These are phyloP conservation scores for Hyposoter didymator DNA, from an alignment of 2,888 invertebrate species.

Conservation along the genomic window DNA sequence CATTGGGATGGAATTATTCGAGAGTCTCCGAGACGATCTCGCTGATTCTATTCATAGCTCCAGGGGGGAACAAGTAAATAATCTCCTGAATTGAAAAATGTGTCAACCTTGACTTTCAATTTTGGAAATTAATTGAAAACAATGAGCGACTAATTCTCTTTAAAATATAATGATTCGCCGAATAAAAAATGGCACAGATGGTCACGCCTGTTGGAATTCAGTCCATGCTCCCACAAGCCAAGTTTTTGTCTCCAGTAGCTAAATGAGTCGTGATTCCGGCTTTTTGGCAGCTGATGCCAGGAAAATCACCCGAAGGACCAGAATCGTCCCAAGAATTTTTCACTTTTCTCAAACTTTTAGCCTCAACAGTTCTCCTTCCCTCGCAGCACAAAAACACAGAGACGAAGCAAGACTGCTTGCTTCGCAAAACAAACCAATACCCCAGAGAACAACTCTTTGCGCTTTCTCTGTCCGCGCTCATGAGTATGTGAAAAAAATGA, in stretches of 20 bases:
- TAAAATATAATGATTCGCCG: constrained; percentile 33
- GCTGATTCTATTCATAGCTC: constrained; percentile 44
- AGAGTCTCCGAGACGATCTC: constrained; percentile 28
- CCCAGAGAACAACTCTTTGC: constrained; percentile 40
- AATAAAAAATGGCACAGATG: constrained; percentile 43
- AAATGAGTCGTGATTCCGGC: constrained; percentile 63
- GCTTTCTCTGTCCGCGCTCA: constrained; percentile 54
- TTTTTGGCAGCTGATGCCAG: constrained; percentile 19
- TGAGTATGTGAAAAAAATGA: constrained; percentile 60
- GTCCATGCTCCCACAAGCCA: constrained; percentile 1
- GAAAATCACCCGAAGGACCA: constrained; percentile 14
- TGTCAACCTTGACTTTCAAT: constrained; percentile 4
- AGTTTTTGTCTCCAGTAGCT: constrained; percentile 15
- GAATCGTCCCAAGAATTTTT: constrained; percentile 41
- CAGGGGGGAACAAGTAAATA: background rate
- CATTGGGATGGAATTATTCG: constrained; percentile 47
- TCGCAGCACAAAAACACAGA: constrained; percentile 40
- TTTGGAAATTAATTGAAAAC: constrained; percentile 42
- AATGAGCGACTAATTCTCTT: constrained; percentile 35
- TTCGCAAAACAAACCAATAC: constrained; percentile 23
- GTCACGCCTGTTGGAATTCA: constrained; percentile 31
- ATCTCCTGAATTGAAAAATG: constrained; percentile 26
- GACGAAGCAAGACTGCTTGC: constrained; percentile 49
- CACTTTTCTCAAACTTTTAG: constrained; percentile 56
- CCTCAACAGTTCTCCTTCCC: constrained; percentile 38